phyloP scores from a whole-genome alignment of 2,888 invertebrate genomes.

The Drepanosiphum platanoidis region DNA sequence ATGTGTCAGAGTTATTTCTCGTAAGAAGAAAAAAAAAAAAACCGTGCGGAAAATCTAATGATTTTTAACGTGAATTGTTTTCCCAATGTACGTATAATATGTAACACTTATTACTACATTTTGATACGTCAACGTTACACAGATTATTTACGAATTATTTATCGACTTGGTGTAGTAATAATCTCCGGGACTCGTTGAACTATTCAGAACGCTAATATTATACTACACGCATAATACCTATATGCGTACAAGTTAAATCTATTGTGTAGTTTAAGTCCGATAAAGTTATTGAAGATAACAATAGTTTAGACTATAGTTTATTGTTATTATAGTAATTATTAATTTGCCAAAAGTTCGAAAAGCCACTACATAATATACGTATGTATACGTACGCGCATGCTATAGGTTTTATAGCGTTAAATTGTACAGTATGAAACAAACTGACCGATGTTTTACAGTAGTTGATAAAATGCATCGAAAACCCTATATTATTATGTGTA shows the following conservation, averaged over 20 bases:
- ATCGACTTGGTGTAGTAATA: background rate
- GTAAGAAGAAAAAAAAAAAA: background rate
- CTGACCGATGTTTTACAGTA: no score
- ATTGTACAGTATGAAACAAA: no score
- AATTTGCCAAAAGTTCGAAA: no score
- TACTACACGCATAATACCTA: background rate
- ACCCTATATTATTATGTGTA: no score
- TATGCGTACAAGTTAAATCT: background rate
- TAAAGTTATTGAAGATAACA: background rate
- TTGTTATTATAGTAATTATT: no score
- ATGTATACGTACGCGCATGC: no score
- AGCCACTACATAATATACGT: no score
- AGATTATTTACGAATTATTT: background rate
- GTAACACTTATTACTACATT: background rate
- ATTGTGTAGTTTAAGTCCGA: background rate
- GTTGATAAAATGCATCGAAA: no score
- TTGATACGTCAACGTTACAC: background rate
- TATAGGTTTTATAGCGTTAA: no score
- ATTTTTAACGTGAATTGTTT: background rate
- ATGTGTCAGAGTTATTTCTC: slow-evolving; percentile 19
- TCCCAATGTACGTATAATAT: background rate
- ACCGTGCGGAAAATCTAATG: slow-evolving; percentile 6
- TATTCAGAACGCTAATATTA: background rate
- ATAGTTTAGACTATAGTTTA: no score
- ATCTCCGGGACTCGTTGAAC: background rate